These are phyloP conservation scores for Cyanoliseus patagonus DNA, from an alignment of 2,113 vertebrate genomes.

Conservation along the genomic window DNA sequence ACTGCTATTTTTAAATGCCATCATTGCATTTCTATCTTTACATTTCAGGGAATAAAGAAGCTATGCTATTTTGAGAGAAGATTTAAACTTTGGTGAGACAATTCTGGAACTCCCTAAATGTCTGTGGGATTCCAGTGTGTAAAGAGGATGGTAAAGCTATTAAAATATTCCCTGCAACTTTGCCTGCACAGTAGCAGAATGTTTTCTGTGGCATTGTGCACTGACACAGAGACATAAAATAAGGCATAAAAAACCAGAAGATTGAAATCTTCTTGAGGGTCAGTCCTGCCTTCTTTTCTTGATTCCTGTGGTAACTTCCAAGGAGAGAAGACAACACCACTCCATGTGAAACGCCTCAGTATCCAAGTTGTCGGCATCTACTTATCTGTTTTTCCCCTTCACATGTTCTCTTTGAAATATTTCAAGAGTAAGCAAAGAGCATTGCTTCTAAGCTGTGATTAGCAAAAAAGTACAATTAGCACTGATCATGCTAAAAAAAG, in stretches of 20 bases:
- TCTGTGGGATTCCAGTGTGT: not conserved
- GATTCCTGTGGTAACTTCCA: not conserved
- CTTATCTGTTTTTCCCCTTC: not conserved
- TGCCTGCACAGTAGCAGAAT: not conserved
- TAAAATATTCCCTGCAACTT: not conserved
- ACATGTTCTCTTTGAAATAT: not conserved
- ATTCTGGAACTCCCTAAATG: not conserved
- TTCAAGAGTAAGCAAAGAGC: not conserved
- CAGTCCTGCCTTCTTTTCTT: not conserved
- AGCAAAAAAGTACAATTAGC: not conserved
- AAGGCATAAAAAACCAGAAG: not conserved
- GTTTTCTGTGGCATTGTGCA: not conserved
- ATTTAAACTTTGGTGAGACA: not conserved
- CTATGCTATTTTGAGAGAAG: not conserved
- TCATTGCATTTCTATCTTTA: not conserved
- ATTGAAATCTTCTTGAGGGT: fast-evolving
- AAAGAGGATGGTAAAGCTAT: not conserved
- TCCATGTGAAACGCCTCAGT: fast-evolving
- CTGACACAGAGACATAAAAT: not conserved
- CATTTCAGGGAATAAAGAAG: not conserved
- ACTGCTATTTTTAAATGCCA: not conserved
- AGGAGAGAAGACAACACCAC: not conserved
- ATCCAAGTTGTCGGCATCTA: not conserved
- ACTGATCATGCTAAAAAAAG: not conserved
- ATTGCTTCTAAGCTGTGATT: not conserved